phyloP scores from a whole-genome alignment of 2,888 invertebrate genomes.

The Drosophila villosipedis region DNA sequence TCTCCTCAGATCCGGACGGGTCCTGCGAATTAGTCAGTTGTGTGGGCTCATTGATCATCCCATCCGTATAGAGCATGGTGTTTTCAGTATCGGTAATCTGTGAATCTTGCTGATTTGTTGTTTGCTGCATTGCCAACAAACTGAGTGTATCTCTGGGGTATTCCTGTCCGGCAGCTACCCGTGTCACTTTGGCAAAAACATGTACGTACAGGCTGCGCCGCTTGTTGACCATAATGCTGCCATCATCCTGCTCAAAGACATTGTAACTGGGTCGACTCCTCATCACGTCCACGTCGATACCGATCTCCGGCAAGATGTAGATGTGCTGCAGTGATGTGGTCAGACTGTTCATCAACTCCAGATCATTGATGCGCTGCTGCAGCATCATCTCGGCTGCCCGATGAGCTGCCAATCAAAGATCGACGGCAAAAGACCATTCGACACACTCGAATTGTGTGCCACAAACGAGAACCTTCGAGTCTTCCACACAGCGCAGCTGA shows the following conservation, averaged over 20 bases:
- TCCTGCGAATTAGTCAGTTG: neutral
- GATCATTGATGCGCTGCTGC: conserved; percentile 47
- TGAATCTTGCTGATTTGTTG: neutral
- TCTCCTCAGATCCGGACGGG: neutral
- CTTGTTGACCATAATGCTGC: conserved; percentile 48
- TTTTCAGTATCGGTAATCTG: neutral
- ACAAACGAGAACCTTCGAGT: conserved; percentile 36
- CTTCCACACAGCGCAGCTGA: conserved; percentile 38
- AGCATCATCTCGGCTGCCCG: conserved; percentile 23
- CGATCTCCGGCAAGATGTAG: conserved; percentile 24
- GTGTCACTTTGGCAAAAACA: conserved; percentile 12
- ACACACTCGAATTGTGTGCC: conserved; percentile 34
- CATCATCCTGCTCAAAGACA: conserved; percentile 42
- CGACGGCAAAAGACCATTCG: conserved; percentile 43
- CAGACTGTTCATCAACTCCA: conserved; percentile 44
- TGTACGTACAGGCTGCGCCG: conserved; percentile 34
- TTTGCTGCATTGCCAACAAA: neutral
- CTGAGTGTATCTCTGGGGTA: neutral
- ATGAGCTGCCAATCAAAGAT: conserved; percentile 56
- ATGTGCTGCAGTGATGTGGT: conserved; percentile 52
- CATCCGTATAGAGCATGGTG: neutral
- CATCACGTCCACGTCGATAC: conserved; percentile 31
- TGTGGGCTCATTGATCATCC: neutral
- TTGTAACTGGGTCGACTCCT: conserved; percentile 43
- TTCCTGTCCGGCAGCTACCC: conserved; percentile 43